Evolutionary conservation across 2,113 vertebrate genomes (phyloP).

Genomic region (Rousettus leschenaultii): DNA sequence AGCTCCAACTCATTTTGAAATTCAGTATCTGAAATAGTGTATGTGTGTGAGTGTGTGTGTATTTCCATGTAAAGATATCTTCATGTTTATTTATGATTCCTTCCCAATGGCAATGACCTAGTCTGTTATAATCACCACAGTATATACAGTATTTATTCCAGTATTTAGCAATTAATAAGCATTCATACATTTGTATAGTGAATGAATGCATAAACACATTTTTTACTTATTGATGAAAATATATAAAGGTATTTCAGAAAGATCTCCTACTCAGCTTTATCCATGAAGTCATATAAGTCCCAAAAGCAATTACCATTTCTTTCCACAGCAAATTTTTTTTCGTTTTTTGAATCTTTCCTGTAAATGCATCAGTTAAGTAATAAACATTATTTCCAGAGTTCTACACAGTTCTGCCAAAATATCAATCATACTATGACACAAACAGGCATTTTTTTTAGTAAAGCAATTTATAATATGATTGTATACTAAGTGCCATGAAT

Average conservation of each 20-base stretch:
- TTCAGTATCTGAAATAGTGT: not conserved
- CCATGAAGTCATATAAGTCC: not conserved
- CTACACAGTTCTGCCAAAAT: conserved; percentile 49
- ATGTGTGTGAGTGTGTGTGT: not conserved
- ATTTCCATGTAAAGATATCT: not conserved
- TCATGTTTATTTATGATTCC: not conserved
- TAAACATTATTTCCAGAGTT: conserved; percentile 52
- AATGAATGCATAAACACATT: not conserved
- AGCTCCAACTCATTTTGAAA: not conserved
- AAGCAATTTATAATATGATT: conserved; percentile 50
- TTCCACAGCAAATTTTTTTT: conserved; percentile 22
- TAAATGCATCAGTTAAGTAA: conserved; percentile 40
- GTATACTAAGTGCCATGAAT: conserved; percentile 34
- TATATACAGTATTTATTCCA: not conserved
- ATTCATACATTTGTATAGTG: not conserved
- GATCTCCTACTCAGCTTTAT: not conserved
- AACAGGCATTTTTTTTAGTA: conserved; percentile 37
- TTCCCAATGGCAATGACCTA: not conserved
- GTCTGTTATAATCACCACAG: not conserved
- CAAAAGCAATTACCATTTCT: conserved; percentile 40
- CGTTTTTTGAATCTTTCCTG: conserved; percentile 22
- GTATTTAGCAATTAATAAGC: not conserved
- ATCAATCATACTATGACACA: conserved; percentile 57
- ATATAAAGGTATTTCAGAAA: not conserved
- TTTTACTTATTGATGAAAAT: conserved; percentile 34